A percentile compares a stretch with the other conserved stretches of the same genome.
Evolutionary conservation across 2,797 vertebrate genomes (phyloP).

Genomic region (Acanthurus leucopareius): DNA sequence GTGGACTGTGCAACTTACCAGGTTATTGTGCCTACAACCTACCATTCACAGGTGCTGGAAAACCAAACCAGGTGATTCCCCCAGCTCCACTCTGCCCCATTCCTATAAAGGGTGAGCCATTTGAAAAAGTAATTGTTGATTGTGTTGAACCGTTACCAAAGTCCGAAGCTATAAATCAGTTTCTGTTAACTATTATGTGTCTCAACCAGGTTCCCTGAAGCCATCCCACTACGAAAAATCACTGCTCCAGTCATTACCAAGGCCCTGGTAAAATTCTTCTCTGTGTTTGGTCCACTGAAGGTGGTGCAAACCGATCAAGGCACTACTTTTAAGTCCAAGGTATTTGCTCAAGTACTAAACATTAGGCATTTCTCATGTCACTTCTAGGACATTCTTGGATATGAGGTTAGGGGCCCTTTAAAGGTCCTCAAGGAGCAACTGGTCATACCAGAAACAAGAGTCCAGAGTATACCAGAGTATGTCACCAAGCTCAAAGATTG

Average conservation of each 20-base stretch:
- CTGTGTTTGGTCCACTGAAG: background rate
- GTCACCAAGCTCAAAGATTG: background rate
- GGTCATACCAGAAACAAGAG: background rate
- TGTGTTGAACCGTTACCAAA: background rate
- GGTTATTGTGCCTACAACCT: too few relatives aligned
- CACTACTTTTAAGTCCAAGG: background rate
- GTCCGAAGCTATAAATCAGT: background rate
- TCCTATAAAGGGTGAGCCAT: too few relatives aligned
- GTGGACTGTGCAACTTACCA: too few relatives aligned
- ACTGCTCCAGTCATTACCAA: background rate
- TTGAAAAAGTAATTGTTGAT: too few relatives aligned
- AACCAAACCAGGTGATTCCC: too few relatives aligned
- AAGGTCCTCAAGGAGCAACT: background rate
- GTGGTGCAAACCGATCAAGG: background rate
- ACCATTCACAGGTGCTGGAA: too few relatives aligned
- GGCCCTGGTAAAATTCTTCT: background rate
- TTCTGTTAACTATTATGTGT: background rate
- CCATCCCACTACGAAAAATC: background rate
- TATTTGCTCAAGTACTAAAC: background rate
- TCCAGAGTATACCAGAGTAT: background rate
- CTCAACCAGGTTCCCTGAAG: background rate
- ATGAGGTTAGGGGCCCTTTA: background rate
- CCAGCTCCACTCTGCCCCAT: too few relatives aligned
- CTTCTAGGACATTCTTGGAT: background rate
- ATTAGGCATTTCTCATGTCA: background rate